Evolutionary conservation across 2,888 invertebrate species (phyloP), one percentile per base, ranked within the genome.

Genomic region (Nomada fabriciana): DNA sequence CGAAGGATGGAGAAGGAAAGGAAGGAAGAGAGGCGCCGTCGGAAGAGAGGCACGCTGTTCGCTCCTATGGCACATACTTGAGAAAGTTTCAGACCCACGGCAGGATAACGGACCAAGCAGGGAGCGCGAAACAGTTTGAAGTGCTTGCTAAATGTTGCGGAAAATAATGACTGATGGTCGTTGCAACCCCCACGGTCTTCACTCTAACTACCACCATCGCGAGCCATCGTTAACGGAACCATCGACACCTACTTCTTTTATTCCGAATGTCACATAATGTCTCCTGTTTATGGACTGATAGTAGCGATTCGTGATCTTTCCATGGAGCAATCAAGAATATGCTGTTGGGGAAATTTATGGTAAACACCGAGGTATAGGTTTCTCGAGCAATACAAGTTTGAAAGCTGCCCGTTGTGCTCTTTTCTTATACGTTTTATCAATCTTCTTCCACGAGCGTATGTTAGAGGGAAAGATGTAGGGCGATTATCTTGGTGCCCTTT

Each of bases 111-210:
- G 89, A 87, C 89, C 90, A 89, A 89, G 89, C 89, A 87, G 86
- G 83, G 91, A 90, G 92, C 90, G 92, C 90, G 91, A 92, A 93
- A 90, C 92, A 91, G 91, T 93, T 93, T 92, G 90, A 92, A 92
- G 92, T 91, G 92, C 90, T 89, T 92, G 93, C 92, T 93, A 93
- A 93, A 93, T 93, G 93, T 93, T 93, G 92, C 89, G 93, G 93
- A 93, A 93, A 93, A 93, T 93, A 93, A 93, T 93, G 92, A 93
- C 92, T 92, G 93, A 93, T 93, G 91, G 91, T 90, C 89, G 91
- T 88, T 87, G 86, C 89, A 84, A 47, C 29, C 70, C 13, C 73
- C 83, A 50, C 76, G 76, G 84, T 70, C 77, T 83, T 86, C 83
- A 72, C 87, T 82, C 80, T 76, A 80, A 69, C 86, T 73, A 74